These are phyloP conservation scores for Cheilosia soror DNA, from an alignment of 2,888 invertebrate species.

Conservation along the genomic window DNA sequence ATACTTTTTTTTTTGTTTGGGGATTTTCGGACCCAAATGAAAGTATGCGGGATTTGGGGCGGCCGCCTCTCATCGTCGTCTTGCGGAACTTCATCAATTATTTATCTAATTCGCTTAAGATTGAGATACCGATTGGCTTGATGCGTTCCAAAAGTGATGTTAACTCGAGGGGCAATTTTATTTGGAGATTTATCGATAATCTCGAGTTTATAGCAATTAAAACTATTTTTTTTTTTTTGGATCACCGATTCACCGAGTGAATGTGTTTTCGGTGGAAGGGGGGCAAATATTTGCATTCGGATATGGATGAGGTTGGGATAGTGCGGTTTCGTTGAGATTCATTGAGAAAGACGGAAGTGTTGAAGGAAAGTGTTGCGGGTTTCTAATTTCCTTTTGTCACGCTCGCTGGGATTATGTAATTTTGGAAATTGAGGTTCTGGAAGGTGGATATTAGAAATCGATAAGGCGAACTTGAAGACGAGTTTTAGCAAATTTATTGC, in stretches of 20 bases:
- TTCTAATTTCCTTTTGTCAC: constrained; percentile 32
- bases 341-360: constrained; percentile 64
- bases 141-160: constrained; percentile 40
- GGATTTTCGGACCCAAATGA: constrained; percentile 29
- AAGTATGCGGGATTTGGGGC: constrained; percentile 21
- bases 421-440: constrained; percentile 7
- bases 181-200: constrained; percentile 31
- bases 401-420: constrained; percentile 37
- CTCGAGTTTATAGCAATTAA: constrained; percentile 39
- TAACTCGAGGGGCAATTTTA: constrained; percentile 15
- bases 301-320: constrained; percentile 39
- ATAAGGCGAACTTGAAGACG: not conserved
- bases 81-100: constrained; percentile 45
- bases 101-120: constrained; percentile 31
- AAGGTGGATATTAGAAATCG: not conserved
- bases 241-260: constrained; percentile 1
- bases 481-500: not conserved
- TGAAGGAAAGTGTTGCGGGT: constrained; percentile 17
- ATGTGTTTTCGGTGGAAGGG: constrained; percentile 7
- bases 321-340: constrained; percentile 32
- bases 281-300: constrained; percentile 12
- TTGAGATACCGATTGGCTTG: constrained; percentile 16
- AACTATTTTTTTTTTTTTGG: constrained; percentile 7
- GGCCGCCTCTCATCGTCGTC: not conserved
- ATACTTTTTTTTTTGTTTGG: not conserved